Evolutionary conservation across 2,888 invertebrate species (phyloP), one percentile per base, ranked within the genome.

Genomic region (Plebejus argus): DNA sequence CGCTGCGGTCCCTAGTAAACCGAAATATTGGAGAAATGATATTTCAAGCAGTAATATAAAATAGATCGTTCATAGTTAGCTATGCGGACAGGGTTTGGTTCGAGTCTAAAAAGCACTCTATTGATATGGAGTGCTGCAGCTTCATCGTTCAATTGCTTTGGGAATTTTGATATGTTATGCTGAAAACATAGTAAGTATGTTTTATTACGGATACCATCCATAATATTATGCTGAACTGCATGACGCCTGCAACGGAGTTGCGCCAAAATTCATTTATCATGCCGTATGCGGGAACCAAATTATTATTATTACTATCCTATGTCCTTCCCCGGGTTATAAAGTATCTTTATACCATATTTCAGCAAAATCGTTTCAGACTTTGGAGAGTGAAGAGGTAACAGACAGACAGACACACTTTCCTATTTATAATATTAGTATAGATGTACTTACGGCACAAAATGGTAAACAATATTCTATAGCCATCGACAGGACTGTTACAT

Each of bases 101-200:
- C 28, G 28, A 66, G 15, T 66, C 15, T 33, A 66, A 66, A 66
- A 66, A 66, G 66, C 28, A 66, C 10, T 61, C 23, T 28, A 28
- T 66, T 18, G 66, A 33, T 28, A 28, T 33, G 18, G 66, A 33
- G 66, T 15, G 28, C 66, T 15, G 28, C 15, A 66, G 18, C 15
- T 66, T 33, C 66, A 66, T 66, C 66, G 5, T 33, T 66, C 66
- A 66, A 66, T 66, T 66, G 66, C 66, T 66, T 66, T 18, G 5
- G 28, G 66, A 66, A 28, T 28, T 66, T 28, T 66, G 28, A 12
- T 66, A 4, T 28, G 61, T 61, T 56, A n/a, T 56, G 20, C 15
- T 66, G 58, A 20, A 58, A 58, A 58, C 8, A 3, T 58, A 8
- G 58, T 20, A n/a, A 8, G 20, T 20, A n/a, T 58, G 3, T 20